phyloP scores from a whole-genome alignment of 2,113 vertebrate species.

The Burhinus oedicnemus region DNA sequence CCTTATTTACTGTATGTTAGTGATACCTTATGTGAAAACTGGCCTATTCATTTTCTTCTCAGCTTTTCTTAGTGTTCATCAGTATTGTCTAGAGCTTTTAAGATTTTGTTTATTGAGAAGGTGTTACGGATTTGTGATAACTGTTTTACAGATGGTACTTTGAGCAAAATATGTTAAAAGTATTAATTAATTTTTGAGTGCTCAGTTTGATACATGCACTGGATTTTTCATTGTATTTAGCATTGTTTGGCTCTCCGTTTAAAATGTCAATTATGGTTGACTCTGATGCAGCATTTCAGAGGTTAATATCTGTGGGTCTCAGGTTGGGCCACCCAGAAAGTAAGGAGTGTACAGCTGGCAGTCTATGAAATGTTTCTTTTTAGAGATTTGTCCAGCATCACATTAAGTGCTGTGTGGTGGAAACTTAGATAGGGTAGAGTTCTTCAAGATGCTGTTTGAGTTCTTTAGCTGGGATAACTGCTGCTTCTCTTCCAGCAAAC shows the following conservation, averaged over 20 bases:
- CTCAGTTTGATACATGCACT: background rate
- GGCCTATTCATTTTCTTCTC: background rate
- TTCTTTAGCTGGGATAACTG: background rate
- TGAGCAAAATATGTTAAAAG: background rate
- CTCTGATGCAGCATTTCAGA: background rate
- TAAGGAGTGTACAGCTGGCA: background rate
- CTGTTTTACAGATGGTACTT: background rate
- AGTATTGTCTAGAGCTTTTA: background rate
- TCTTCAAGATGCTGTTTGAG: background rate
- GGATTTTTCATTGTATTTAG: background rate
- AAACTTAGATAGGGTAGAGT: background rate
- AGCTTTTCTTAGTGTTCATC: background rate
- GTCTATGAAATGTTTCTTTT: background rate
- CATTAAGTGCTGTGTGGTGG: background rate
- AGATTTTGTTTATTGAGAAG: background rate
- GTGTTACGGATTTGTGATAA: background rate
- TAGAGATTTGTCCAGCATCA: background rate
- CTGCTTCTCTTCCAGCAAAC: background rate
- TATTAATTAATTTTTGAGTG: background rate
- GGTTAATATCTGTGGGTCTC: background rate
- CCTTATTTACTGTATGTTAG: background rate
- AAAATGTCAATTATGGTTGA: background rate
- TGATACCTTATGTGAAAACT: background rate
- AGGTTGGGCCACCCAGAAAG: background rate
- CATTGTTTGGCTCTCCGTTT: background rate